Base-by-base conservation (phyloP, 2,113 vertebrate genomes). In the Vombatus ursinus region DNA sequence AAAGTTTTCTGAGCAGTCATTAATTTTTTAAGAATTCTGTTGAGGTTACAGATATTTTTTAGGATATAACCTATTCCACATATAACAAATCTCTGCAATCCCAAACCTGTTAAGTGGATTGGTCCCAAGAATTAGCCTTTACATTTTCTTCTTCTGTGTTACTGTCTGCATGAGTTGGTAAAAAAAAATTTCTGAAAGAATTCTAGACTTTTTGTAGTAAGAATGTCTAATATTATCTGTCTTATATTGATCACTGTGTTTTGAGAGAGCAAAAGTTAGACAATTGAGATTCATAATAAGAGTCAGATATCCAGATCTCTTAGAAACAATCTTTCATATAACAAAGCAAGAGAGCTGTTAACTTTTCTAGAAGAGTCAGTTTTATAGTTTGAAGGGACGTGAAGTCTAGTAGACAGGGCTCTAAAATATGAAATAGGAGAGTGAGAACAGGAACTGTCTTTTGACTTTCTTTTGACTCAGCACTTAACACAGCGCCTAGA, bases 91-190 rank as follows among this genome's bases (percentile, higher is more conserved):
- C 7, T 93, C 26, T 51, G 53, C 91, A 94, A 77, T n/a, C 7
- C 31, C 2, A 84, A 84, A 84, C 28, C 52, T 61, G n/a, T 48
- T 94, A 48, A 50, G 52, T 53, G 5, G 19, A 50, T 92, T 10
- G n/a, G 68, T 96, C 16, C 90, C 12, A 49, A 84, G 37, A 94
- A 93, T 52, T 52, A 49, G 37, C 44, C 57, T 90, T 53, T 93
- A 92, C 26, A 84, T 84, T 90, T 93, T 90, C 37, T 49, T 54
- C 31, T 92, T 94, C 11, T 84, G 7, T 44, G 19, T 84, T 84
- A 44, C 16, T 84, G 22, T 84, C 68, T 84, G 37, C 19, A 16
- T 84, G 68, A 84, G n/a, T 44, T 44, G 19, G 19, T 84, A 23
- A 8, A 84, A 68, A 68, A 37, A 53, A 25, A n/a, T 52, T 52